Evolutionary conservation across 2,888 invertebrate genomes (phyloP).

Genomic region (Andricus curvator): DNA sequence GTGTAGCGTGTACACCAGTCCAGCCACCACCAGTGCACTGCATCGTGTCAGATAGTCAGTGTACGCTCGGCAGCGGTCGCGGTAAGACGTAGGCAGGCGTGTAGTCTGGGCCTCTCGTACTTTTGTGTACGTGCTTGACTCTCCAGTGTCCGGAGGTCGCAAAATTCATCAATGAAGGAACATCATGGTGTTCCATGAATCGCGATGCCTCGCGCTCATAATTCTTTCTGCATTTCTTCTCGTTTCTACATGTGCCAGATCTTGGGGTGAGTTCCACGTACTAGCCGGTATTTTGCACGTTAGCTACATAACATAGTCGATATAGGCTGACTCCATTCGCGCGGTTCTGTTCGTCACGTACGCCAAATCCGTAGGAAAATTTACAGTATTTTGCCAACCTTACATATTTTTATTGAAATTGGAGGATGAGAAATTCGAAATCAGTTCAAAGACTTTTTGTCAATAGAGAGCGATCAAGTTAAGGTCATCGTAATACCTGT

Average conservation of each 20-base stretch:
- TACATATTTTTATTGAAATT: slow-evolving; percentile 21
- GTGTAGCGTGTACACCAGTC: too few species aligned
- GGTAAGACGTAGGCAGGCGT: neutral
- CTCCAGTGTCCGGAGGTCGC: neutral
- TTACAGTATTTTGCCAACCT: slow-evolving; percentile 40
- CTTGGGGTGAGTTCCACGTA: slow-evolving; percentile 70
- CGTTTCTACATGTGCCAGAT: slow-evolving; percentile 61
- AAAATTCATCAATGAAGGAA: slow-evolving; percentile 52
- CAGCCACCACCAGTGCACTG: too few species aligned
- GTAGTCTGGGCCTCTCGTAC: neutral
- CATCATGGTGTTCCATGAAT: slow-evolving; percentile 63
- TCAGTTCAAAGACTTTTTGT: neutral
- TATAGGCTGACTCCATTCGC: slow-evolving; percentile 68
- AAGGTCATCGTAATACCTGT: slow-evolving; percentile 55
- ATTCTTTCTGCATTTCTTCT: slow-evolving; percentile 55
- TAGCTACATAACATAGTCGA: slow-evolving; percentile 6
- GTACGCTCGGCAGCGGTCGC: neutral
- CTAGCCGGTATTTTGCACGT: slow-evolving; percentile 42
- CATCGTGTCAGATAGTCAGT: too few species aligned
- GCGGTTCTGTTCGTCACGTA: slow-evolving; percentile 72
- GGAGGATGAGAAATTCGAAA: neutral
- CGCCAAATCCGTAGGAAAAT: slow-evolving; percentile 62
- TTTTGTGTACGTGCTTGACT: neutral
- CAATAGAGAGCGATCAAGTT: slow-evolving; percentile 31
- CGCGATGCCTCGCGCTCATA: slow-evolving; percentile 51